phyloP scores from a whole-genome alignment of 1,140 invertebrate species.

The Drosophila yakuba region DNA sequence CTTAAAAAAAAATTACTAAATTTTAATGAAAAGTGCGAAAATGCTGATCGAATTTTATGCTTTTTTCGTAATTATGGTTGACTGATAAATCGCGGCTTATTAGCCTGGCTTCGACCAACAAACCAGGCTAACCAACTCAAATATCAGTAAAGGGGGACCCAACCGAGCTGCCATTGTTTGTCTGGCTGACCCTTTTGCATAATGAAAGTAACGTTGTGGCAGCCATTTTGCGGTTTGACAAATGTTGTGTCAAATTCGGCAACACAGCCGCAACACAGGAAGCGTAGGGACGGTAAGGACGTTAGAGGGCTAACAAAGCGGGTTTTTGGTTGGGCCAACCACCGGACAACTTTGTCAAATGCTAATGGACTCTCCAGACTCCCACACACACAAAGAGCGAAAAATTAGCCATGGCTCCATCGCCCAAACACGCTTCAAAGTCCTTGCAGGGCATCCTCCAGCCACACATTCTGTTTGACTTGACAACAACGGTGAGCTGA shows the following conservation, averaged over 20 bases:
- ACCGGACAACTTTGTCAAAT: constrained; percentile 79
- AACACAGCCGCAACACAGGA: constrained; percentile 60
- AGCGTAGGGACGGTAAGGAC: background rate
- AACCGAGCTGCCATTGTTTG: constrained; percentile 44
- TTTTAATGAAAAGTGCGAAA: background rate
- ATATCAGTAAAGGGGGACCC: constrained; percentile 55
- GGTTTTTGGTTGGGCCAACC: constrained; percentile 24
- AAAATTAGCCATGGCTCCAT: constrained; percentile 66
- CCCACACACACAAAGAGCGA: constrained; percentile 47
- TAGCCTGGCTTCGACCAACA: constrained; percentile 44
- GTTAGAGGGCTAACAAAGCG: background rate
- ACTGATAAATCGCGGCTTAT: constrained; percentile 71
- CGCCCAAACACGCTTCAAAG: constrained; percentile 28
- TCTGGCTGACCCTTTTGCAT: constrained; percentile 74
- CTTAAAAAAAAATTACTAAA: background rate
- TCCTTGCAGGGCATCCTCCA: constrained; percentile 37
- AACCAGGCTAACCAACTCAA: constrained; percentile 53
- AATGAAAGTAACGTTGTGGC: constrained; percentile 80
- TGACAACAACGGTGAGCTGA: constrained; percentile 72
- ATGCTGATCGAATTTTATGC: background rate
- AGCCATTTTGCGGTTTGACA: constrained; percentile 81
- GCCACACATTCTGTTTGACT: constrained; percentile 52
- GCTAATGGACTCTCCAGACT: constrained; percentile 70
- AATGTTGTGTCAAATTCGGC: constrained; percentile 83
- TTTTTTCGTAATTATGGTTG: constrained; percentile 10